Percentiles rank a stretch among this genome's conserved stretches.
Conservation (phyloP, 2,888 invertebrate species). For the Mechanitis messenoides region DNA sequence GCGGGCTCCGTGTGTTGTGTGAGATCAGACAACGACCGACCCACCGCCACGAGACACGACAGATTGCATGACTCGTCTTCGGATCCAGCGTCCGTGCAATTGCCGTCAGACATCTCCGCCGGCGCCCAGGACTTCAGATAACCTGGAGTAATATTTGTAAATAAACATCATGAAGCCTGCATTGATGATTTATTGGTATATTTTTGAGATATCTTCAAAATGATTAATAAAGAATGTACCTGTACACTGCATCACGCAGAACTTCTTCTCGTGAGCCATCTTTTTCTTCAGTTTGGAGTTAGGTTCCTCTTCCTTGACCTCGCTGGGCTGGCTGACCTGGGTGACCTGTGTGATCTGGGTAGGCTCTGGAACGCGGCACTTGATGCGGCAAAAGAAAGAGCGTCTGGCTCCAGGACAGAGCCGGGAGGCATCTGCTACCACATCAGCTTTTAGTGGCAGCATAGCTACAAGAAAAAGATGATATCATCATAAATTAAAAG, state of each 20-base stretch:
- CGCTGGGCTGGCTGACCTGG: constrained; percentile 3
- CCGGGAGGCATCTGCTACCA: constrained; percentile 84
- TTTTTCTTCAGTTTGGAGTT: constrained; percentile 80
- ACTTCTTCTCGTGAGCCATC: constrained; percentile 85
- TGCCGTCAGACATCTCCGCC: constrained; percentile 83
- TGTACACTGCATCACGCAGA: constrained; percentile 93
- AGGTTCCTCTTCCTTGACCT: constrained; percentile 84
- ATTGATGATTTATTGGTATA: no score
- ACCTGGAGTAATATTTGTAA: constrained; percentile 50
- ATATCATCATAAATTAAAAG: background rate
- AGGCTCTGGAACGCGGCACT: constrained; percentile 76
- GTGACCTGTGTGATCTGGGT: background rate
- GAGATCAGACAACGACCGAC: constrained; percentile 81
- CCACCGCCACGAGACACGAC: constrained; percentile 93
- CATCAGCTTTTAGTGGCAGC: constrained; percentile 91
- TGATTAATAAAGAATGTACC: constrained; percentile 49
- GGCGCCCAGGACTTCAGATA: constrained; percentile 95
- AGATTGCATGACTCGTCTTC: constrained; percentile 79
- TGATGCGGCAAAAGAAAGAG: constrained; percentile 96
- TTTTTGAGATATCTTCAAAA: no score
- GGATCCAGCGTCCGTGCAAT: constrained; percentile 77
- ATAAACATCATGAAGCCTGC: no score
- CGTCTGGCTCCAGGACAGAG: constrained; percentile 92
- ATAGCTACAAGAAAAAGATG: constrained; percentile 78
- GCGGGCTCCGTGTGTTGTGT: constrained; percentile 48